Evolutionary conservation across 2,888 invertebrate species (phyloP).

Genomic region (Tiliacea citrago): DNA sequence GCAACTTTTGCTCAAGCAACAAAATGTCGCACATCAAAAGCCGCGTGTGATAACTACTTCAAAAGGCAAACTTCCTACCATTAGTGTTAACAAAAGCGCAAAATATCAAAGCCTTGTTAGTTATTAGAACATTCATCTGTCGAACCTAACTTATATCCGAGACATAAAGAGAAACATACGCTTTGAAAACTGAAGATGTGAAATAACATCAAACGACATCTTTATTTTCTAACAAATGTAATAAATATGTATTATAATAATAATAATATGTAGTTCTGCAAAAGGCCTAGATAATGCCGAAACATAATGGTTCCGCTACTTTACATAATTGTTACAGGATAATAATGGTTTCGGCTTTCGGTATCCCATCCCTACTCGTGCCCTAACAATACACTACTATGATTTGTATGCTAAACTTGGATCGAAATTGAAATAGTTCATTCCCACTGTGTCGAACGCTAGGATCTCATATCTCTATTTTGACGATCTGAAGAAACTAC

Average conservation of each 20-base stretch:
- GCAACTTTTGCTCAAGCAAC: not conserved
- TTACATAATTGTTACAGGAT: not conserved
- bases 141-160: conserved; percentile 38
- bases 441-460: not conserved
- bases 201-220: conserved; percentile 44
- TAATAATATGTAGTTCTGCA: not conserved
- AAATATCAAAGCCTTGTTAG: conserved; percentile 38
- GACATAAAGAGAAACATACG: conserved; percentile 25
- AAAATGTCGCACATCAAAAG: conserved; percentile 3
- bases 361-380: not conserved
- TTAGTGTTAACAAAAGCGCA: conserved; percentile 31
- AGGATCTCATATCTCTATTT: not conserved
- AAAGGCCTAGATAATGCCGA: conserved; percentile 18
- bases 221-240: conserved; percentile 36
- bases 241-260: not conserved
- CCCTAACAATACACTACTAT: not conserved
- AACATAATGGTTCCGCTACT: not conserved
- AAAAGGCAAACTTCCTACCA: conserved; percentile 25
- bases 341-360: conserved; percentile 21
- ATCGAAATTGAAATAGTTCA: not conserved
- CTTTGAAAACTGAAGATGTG: conserved; percentile 39
- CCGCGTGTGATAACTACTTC: conserved; percentile 3
- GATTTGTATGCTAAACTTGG: not conserved
- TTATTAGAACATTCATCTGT: conserved; percentile 36
- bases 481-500: not conserved